Base-by-base conservation (phyloP, 1,140 invertebrate genomes). In the Drosophila fuyamai region DNA sequence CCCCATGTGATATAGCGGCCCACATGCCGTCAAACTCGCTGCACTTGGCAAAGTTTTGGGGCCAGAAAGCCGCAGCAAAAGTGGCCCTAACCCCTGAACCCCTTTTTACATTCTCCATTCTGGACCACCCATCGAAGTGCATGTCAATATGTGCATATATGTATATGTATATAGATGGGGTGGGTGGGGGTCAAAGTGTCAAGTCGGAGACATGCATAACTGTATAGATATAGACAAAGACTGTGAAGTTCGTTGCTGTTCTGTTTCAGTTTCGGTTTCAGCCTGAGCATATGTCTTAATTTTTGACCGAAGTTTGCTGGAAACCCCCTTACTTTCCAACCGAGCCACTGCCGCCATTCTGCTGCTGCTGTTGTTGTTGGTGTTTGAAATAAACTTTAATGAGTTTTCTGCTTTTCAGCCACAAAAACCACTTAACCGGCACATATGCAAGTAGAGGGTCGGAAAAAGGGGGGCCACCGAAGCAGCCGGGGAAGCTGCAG, bases 361-460 rank as follows among this genome's bases (percentile, higher is more conserved):
- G 18, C n/a, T 51, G 41, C 4, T 57, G 54, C 4, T 78, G 81
- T 79, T 76, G 61, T 65, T 79, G 79, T 72, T 81, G 47, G 72
- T 80, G 62, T 72, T 75, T 72, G 81, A 84, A 84, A 84, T 80
- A 80, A 84, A 84, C 81, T 84, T 82, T 84, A 84, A 84, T 84
- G 81, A 84, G 79, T 81, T 82, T 82, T 82, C 80, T 82, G 80
- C 80, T 82, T 82, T 82, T 81, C 79, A 81, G 79, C 75, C 80
- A 83, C 80, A 82, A 82, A 82, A 82, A 82, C 80, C 80, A 82
- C 80, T 82, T 82, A 82, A 82, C 79, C 80, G 81, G 73, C 81
- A 83, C 81, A 83, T 84, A 84, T 83, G 80, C 76, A 83, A 61
- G 65, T 16, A 46, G 58, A 48, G 59, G 80, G 46, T 54, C 14